Evolutionary conservation across 1,140 invertebrate genomes (phyloP).

Genomic region (Macrosteles quadrilineatus): DNA sequence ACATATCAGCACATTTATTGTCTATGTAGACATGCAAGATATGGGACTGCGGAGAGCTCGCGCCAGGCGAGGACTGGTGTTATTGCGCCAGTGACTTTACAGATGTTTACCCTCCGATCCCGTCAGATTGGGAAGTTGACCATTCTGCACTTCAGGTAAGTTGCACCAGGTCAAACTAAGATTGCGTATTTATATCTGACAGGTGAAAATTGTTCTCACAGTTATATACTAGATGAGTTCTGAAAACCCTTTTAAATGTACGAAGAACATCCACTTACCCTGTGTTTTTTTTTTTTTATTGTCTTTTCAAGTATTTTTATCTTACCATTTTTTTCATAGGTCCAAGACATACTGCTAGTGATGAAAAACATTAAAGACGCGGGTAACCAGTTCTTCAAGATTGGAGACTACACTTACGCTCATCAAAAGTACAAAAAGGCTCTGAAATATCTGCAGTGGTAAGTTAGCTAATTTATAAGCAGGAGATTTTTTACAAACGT

Average conservation of each 20-base stretch:
- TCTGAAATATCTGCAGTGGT: slow-evolving; percentile 65
- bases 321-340: too few relatives aligned
- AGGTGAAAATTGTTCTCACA: too few relatives aligned
- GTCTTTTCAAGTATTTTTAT: too few relatives aligned
- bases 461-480: slow-evolving; percentile 25
- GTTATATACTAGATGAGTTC: too few relatives aligned
- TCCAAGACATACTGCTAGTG: slow-evolving; percentile 48
- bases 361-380: slow-evolving; percentile 66
- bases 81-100: slow-evolving; percentile 69
- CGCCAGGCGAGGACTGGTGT: slow-evolving; percentile 61
- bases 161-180: not conserved
- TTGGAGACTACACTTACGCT: slow-evolving; percentile 61
- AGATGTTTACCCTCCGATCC: slow-evolving; percentile 72
- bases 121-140: slow-evolving; percentile 65
- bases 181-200: too few relatives aligned
- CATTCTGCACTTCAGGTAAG: slow-evolving; percentile 33
- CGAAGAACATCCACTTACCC: not conserved
- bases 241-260: too few relatives aligned
- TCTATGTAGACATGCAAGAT: slow-evolving; percentile 57
- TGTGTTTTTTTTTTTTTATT: not conserved
- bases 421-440: slow-evolving; percentile 74
- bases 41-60: slow-evolving; percentile 71
- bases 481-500: too few relatives aligned
- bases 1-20: too few relatives aligned
- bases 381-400: slow-evolving; percentile 68